A percentile compares a stretch with the other conserved stretches of the same genome.
Conservation (phyloP, 2,113 vertebrate species). For the Lasiurus cinereus region DNA sequence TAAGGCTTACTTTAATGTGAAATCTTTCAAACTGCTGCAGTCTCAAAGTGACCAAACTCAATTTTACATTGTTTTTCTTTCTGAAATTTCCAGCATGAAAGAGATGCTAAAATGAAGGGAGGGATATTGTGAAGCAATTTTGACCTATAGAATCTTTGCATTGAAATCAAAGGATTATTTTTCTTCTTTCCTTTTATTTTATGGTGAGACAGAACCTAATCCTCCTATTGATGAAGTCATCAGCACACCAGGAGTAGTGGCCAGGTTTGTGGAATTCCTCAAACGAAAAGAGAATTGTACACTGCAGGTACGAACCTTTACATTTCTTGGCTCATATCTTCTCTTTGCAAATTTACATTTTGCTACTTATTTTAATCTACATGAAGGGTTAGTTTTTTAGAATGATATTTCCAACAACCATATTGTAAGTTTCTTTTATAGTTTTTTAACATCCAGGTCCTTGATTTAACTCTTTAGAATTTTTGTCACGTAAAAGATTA, state of each 20-base stretch:
- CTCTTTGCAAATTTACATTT: neutral
- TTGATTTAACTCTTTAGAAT: conserved; percentile 17
- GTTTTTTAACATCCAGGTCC: conserved; percentile 38
- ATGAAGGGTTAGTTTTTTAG: conserved; percentile 41
- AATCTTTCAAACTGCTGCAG: neutral
- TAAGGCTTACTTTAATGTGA: conserved; percentile 11
- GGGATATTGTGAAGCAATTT: conserved; percentile 49
- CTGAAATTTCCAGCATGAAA: conserved; percentile 59
- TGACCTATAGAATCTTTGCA: conserved; percentile 49
- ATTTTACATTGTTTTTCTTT: conserved; percentile 1
- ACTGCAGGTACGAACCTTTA: conserved; percentile 91
- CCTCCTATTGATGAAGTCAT: conserved; percentile 99
- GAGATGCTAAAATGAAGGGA: neutral
- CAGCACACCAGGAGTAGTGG: conserved; percentile 95
- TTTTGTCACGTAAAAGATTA: conserved; percentile 24
- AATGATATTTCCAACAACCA: neutral
- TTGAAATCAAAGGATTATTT: conserved; percentile 65
- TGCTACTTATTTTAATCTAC: conserved; percentile 38
- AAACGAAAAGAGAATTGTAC: conserved; percentile 98
- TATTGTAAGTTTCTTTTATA: conserved; percentile 30
- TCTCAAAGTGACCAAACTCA: conserved; percentile 20
- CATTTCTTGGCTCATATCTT: conserved; percentile 31
- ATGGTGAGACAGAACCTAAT: conserved; percentile 93
- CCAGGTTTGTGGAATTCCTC: conserved; percentile 98
- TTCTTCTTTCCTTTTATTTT: conserved; percentile 66